phyloP scores from a whole-genome alignment of 2,113 vertebrate genomes.

The Loxodonta africana region DNA sequence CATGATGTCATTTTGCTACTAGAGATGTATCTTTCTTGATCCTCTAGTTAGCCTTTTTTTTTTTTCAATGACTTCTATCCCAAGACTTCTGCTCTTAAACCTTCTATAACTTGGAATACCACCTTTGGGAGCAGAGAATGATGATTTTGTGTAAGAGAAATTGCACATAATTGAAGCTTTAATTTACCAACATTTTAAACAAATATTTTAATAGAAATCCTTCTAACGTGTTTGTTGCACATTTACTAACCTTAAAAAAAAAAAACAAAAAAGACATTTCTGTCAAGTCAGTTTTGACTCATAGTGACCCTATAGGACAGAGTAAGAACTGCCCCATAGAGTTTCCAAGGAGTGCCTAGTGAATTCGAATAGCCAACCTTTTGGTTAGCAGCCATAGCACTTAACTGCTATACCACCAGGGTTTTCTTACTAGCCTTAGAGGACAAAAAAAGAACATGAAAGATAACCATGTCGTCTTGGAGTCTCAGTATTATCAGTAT shows the following conservation, averaged over 20 bases:
- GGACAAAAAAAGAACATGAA: background rate
- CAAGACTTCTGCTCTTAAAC: background rate
- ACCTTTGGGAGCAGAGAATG: background rate
- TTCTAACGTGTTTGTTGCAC: background rate
- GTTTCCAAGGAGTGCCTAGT: no score
- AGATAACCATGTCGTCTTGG: background rate
- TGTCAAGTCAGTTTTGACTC: no score
- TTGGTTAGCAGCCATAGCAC: no score
- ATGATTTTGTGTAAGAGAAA: background rate
- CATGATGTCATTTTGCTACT: background rate
- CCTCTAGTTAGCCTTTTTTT: background rate
- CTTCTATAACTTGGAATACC: background rate
- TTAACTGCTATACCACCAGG: no score
- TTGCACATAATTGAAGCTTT: background rate
- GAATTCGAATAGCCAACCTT: no score
- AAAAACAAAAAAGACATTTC: background rate
- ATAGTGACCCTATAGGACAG: no score
- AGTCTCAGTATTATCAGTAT: background rate
- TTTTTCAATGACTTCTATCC: background rate
- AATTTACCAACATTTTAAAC: background rate
- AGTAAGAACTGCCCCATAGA: no score
- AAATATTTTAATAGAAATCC: background rate
- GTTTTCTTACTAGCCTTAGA: background rate
- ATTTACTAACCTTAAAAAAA: background rate
- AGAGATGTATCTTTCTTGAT: background rate